A percentile compares a stretch with the other conserved stretches of the same genome.
phyloP scores from a whole-genome alignment of 2,113 vertebrate species.

The Lepidothrix coronata region DNA sequence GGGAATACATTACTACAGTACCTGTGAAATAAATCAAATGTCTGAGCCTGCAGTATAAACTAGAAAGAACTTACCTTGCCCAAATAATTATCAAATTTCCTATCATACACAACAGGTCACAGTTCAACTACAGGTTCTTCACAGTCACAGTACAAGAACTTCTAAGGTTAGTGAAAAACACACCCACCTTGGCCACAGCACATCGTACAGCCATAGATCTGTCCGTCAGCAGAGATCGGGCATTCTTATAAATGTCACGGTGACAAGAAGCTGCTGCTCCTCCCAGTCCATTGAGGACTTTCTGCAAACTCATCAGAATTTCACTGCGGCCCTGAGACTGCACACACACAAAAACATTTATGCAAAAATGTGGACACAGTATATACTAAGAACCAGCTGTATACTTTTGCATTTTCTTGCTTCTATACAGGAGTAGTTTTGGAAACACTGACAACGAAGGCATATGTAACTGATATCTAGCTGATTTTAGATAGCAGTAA shows the following conservation, averaged over 20 bases:
- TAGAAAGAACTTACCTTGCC: neutral
- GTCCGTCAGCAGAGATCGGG: slow-evolving; percentile 92
- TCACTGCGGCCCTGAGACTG: slow-evolving; percentile 97
- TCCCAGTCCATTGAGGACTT: slow-evolving; percentile 90
- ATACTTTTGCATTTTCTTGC: neutral
- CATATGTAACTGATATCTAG: rapidly evolving
- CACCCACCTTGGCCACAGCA: slow-evolving; percentile 89
- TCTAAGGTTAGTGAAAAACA: neutral
- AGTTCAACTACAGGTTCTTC: neutral
- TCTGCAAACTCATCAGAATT: slow-evolving; percentile 96
- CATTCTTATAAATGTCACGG: slow-evolving; percentile 96
- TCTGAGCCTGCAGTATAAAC: neutral
- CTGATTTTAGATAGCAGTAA: neutral
- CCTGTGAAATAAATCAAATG: neutral
- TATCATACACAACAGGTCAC: neutral
- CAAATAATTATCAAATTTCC: neutral
- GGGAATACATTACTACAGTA: neutral
- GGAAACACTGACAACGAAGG: neutral
- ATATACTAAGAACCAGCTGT: neutral
- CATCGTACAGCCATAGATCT: slow-evolving; percentile 97
- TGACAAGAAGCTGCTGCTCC: slow-evolving; percentile 97
- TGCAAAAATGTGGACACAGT: neutral
- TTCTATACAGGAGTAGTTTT: neutral
- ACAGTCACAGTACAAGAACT: neutral
- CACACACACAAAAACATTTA: neutral